Evolutionary conservation across 2,797 vertebrate genomes (phyloP).

Genomic region (Rhinella marina): DNA sequence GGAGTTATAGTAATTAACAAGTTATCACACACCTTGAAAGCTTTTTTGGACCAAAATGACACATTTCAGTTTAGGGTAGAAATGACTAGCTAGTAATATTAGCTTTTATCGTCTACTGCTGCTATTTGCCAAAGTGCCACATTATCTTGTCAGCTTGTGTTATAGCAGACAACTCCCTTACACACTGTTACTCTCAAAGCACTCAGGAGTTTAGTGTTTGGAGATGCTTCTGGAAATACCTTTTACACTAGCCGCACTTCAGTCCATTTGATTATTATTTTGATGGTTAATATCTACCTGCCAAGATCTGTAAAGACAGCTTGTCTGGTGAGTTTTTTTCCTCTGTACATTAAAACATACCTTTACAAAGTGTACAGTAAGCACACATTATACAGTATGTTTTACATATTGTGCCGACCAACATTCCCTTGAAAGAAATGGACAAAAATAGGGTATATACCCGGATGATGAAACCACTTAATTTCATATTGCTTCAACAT

Average conservation of each 20-base stretch:
- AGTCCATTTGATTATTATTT: constrained; percentile 56
- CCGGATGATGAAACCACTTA: too few species aligned
- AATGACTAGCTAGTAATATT: constrained; percentile 59
- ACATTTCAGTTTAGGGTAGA: constrained; percentile 57
- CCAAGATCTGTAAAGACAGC: constrained; percentile 19
- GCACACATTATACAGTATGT: not conserved
- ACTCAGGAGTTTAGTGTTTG: constrained; percentile 36
- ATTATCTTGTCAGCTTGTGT: constrained; percentile 61
- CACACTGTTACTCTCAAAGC: constrained; percentile 42
- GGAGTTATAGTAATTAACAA: constrained; percentile 49
- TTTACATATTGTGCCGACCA: not conserved
- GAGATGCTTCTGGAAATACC: constrained; percentile 7
- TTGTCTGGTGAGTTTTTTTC: not conserved
- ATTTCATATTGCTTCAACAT: too few species aligned
- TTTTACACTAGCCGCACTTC: constrained; percentile 34
- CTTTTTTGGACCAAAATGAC: constrained; percentile 57
- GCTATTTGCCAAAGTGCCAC: constrained; percentile 61
- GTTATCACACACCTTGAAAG: constrained; percentile 56
- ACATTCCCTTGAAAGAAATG: too few species aligned
- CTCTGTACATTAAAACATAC: constrained; percentile 9
- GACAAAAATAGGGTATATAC: too few species aligned
- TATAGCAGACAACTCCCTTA: constrained; percentile 49
- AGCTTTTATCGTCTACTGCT: constrained; percentile 58
- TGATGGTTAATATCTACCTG: constrained; percentile 49
- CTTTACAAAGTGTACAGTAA: not conserved